Percentiles rank a stretch among this genome's conserved stretches.
Evolutionary conservation across 2,888 invertebrate species (phyloP).

Genomic region (Ochlodes sylvanus): DNA sequence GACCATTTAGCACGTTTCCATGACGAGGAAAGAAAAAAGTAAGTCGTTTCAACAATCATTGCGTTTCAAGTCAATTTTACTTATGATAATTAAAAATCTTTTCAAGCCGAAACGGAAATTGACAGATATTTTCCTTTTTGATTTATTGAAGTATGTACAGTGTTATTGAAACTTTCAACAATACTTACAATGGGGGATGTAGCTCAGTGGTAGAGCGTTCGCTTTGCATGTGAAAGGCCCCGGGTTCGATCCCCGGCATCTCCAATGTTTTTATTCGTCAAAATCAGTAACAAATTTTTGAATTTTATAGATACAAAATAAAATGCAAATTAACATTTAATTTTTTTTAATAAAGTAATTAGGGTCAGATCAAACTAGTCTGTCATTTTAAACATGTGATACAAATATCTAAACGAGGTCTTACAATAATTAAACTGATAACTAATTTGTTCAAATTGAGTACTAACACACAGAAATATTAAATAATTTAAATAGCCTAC

Average conservation of each 20-base stretch:
- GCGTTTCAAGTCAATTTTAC: too few relatives aligned
- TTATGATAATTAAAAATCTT: too few relatives aligned
- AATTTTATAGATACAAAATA: slow-evolving; percentile 33
- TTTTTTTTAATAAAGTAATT: slow-evolving; percentile 43
- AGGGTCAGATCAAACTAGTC: slow-evolving; percentile 42
- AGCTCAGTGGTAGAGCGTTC: slow-evolving; percentile 99
- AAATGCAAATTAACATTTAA: slow-evolving; percentile 31
- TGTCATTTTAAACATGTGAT: slow-evolving; percentile 31
- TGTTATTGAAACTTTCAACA: too few relatives aligned
- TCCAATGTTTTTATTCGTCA: slow-evolving; percentile 77
- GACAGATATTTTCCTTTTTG: too few relatives aligned
- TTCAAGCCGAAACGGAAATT: too few relatives aligned
- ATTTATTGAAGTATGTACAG: too few relatives aligned
- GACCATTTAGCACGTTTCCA: too few relatives aligned
- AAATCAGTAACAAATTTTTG: background rate
- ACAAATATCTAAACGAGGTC: slow-evolving; percentile 36
- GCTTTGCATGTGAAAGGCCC: slow-evolving; percentile 99
- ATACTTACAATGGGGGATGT: slow-evolving; percentile 86
- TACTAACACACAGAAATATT: slow-evolving; percentile 38
- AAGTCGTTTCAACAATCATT: too few relatives aligned
- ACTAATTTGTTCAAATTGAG: slow-evolving; percentile 46
- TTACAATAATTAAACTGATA: slow-evolving; percentile 42
- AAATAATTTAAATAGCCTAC: slow-evolving; percentile 39
- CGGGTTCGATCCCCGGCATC: slow-evolving; percentile 99
- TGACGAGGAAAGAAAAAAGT: too few relatives aligned